Evolutionary conservation across 1,140 invertebrate species (phyloP), one percentile per base, ranked within the genome.

Genomic region (Oryctes rhinoceros): DNA sequence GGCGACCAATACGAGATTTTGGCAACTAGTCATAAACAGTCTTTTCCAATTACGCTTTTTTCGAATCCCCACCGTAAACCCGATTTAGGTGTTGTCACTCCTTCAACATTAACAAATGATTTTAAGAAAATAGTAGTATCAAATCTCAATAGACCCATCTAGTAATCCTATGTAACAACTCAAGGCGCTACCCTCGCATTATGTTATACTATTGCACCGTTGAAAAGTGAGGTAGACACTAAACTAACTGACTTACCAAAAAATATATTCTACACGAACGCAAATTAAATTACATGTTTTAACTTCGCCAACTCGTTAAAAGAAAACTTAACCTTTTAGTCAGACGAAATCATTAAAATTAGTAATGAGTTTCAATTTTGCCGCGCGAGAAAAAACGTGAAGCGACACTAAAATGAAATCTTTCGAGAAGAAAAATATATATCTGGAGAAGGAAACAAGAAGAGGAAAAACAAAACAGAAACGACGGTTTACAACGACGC

Each of bases 351-450:
- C 53, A 59, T 59, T 59, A 59, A 59, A 59, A 59, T 59, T 59
- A 59, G 53, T 59, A 59, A 59, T 59, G 53, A 59, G 53, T 59
- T 59, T 59, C 13, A 59, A 59, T 59, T 59, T 59, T 59, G 53
- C 15, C 18, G 53, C 18, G 18, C 53, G 15, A 59, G 13, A 18
- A 15, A 59, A 59, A 59, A 0, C 53, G 6, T 59, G 53, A 59
- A 59, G 18, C 53, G 53, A 59, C 53, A 59, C 15, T 59, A 15
- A 59, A 15, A 59, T 15, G 53, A n/a, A 59, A n/a, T 13, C 53
- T n/a, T 44, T 44, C 3, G 18, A 59, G 53, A 18, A 59, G 53
- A 59, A 59, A 59, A 59, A 59, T 59, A 59, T 15, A 59, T 59
- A 59, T 59, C 18, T n/a, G n/a, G 49, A 53, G 49, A 53, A 59